Base-by-base conservation (phyloP, 2,113 vertebrate genomes). In the Setophaga coronata region DNA sequence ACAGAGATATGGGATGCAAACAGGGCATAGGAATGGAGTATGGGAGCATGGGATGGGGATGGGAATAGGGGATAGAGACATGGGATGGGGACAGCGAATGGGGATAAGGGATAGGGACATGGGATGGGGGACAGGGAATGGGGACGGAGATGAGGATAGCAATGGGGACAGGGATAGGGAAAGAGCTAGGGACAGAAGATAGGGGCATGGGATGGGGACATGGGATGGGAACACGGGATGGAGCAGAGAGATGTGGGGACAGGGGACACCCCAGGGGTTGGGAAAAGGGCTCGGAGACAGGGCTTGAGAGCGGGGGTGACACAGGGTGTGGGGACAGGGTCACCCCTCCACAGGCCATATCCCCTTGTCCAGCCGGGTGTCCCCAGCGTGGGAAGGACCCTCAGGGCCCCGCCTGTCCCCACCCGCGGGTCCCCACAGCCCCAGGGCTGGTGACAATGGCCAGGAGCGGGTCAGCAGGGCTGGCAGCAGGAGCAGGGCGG, bases 391-490 rank as follows among this genome's bases (percentile, higher is more conserved):
- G 53, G 12, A 23, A 21, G 54, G 54, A 45, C 38, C 45, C 36
- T 18, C 12, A 8, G 18, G 53, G 31, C 53, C 19, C 31, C 3
- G 17, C 31, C 18, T 9, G 23, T 4, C 38, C 34, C 12, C 18
- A 16, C 10, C 53, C 38, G 1, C 1, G 14, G 14, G 20, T 7
- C 12, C 33, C 21, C 61, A 2, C 1, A 21, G 36, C 51, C 51
- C 48, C 8, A 0, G 61, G 51, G 51, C 17, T 51, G 50, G 50
- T 17, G 50, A 6, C 16, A 17, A 2, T 21, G 62, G 38, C 45
- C 47, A 1, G 23, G 8, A 42, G 14, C 1, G 2, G 15, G 20
- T 9, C 25, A 20, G 13, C 1, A 3, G 21, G 1, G 36, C 45
- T 14, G 62, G 61, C 71, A 4, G 34, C 1, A 1, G 61, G 31